phyloP scores from a whole-genome alignment of 2,797 vertebrate species.

The Pagetopsis macropterus region DNA sequence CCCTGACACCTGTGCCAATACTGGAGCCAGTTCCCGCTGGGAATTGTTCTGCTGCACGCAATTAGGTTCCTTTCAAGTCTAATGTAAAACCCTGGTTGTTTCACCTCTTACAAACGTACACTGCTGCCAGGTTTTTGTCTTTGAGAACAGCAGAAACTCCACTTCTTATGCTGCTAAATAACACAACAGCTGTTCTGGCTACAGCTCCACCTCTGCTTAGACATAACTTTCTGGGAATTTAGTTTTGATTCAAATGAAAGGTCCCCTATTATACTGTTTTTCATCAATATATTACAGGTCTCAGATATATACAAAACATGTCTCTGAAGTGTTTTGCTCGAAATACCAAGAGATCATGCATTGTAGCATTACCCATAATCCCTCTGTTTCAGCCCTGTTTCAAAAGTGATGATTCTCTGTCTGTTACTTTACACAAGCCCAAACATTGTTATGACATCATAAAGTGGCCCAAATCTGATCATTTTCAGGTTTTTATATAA shows the following conservation, averaged over 20 bases:
- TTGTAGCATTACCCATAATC: too few relatives aligned
- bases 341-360: too few relatives aligned
- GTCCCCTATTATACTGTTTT: too few relatives aligned
- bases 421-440: too few relatives aligned
- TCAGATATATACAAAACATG: too few relatives aligned
- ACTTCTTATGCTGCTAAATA: slow-evolving; percentile 14
- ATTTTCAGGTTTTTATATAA: too few relatives aligned
- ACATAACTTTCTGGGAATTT: neutral
- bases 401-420: too few relatives aligned
- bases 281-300: too few relatives aligned
- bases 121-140: slow-evolving; percentile 27
- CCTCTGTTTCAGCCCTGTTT: too few relatives aligned
- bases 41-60: slow-evolving; percentile 33
- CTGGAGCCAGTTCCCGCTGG: slow-evolving; percentile 12
- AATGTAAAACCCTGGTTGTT: slow-evolving; percentile 48
- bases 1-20: slow-evolving; percentile 17
- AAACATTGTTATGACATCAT: too few relatives aligned
- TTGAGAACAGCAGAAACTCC: slow-evolving; percentile 19
- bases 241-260: neutral
- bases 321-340: too few relatives aligned
- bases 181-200: slow-evolving; percentile 15
- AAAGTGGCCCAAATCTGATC: too few relatives aligned
- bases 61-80: slow-evolving; percentile 43
- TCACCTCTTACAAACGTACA: slow-evolving; percentile 9
- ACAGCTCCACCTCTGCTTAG: neutral